Percentiles rank a stretch among this genome's conserved stretches.
Evolutionary conservation across 1,140 invertebrate genomes (phyloP).

Genomic region (Charaxes varanes): DNA sequence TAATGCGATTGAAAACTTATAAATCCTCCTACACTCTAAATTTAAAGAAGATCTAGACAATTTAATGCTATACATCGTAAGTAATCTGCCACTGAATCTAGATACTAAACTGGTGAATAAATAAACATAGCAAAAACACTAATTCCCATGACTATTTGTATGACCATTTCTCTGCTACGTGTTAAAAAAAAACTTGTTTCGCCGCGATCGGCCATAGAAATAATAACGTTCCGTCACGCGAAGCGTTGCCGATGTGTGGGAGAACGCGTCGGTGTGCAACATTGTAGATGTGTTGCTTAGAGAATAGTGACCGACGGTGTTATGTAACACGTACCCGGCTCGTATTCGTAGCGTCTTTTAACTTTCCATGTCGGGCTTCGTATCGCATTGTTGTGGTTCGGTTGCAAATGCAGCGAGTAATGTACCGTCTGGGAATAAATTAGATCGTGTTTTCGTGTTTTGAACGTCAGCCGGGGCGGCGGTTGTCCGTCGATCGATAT

Average conservation of each 20-base stretch:
- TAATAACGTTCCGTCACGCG: conserved; percentile 26
- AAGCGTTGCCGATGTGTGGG: conserved; percentile 14
- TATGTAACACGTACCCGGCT: conserved; percentile 23
- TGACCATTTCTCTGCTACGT: conserved; percentile 6
- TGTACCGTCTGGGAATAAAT: conserved; percentile 12
- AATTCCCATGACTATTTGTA: conserved; percentile 10
- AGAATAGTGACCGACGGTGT: conserved; percentile 30
- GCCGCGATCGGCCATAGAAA: conserved; percentile 12
- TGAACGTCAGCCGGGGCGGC: conserved; percentile 15
- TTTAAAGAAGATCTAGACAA: not conserved
- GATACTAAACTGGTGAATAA: too few species aligned
- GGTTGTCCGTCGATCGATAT: conserved; percentile 33
- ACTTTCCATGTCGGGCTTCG: conserved; percentile 14
- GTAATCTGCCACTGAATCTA: too few species aligned
- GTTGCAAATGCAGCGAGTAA: conserved; percentile 15
- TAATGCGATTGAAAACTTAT: too few species aligned
- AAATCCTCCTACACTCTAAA: too few species aligned
- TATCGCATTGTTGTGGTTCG: conserved; percentile 8
- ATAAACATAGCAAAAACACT: too few species aligned
- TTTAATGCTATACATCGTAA: too few species aligned
- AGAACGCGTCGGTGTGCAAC: conserved; percentile 12
- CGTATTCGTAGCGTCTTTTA: conserved; percentile 8
- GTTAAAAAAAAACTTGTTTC: conserved; percentile 22
- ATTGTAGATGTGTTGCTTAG: conserved; percentile 18
- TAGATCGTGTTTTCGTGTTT: conserved; percentile 10